Base-by-base conservation (phyloP, 2,888 invertebrate species). In the Lymantria dispar region DNA sequence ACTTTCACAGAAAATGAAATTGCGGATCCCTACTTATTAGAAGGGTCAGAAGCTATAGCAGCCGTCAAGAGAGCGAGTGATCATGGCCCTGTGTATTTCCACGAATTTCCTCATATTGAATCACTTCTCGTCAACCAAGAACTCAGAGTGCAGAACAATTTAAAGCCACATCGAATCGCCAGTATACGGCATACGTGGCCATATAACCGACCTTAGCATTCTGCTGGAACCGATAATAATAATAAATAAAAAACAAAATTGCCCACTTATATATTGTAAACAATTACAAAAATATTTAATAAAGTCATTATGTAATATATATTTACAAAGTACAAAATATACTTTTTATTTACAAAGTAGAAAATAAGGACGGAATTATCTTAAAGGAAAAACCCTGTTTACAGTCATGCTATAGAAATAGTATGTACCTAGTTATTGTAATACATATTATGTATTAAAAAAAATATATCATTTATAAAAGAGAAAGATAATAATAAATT, bases 61-160 rank as follows among this genome's bases (percentile, higher is more conserved):
- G 93, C 93, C 3, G 92, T 93, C 1, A 79, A 78, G 43, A 88
- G 89, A 60, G 80, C 94, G 8, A 92, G 91, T 50, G 83, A 86
- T 5, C 93, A 92, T 52, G 93, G 93, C 10, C 86, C 91, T 60
- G 83, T 94, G 8, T 95, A 93, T 78, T 95, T 93, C 77, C 90
- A 93, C 48, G 93, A 95, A 45, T 92, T 94, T 59, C 94, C 95
- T 0, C 95, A 95, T 72, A 91, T 92, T 29, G 82, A 92, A 59
- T 93, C 94, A 0, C 70, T 95, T 5, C 77, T 94, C 9, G 87
- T 87, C 37, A 93, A 94, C 72, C 94, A 95, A 62, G 87, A 94
- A 51, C 80, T 92, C 15, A 83, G 95, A 51, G 76, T 85, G 47
- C 74, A 83, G 40, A 95, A 95, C 72, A 92, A 94, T 13, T 83